Base-by-base conservation (phyloP, 2,888 invertebrate species). In the Celastrina argiolus region DNA sequence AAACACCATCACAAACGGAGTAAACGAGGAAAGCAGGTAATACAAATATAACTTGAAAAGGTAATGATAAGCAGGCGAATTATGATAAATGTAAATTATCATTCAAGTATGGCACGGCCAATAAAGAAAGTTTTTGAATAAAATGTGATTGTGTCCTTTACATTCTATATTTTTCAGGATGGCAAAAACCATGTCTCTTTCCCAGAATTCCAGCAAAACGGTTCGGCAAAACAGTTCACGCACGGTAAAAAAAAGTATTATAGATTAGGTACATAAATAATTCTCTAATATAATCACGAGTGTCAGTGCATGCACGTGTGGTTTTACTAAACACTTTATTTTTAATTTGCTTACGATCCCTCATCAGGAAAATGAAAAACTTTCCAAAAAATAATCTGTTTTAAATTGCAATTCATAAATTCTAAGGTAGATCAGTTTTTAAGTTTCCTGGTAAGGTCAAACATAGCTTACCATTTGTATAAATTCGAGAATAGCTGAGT, bases 141-240 rank as follows among this genome's bases (percentile, higher is more conserved):
- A 10, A 12, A 36, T 31, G 1, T 31, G 5, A 31, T 31, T 3
- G 31, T 31, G 31, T 36, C 8, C 8, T 36, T 12, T 36, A 36
- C 12, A 36, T 36, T 10, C 14, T 12, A 22, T 51, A 51, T 51
- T 66, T 92, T 92, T 70, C 91, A 96, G 95, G 96, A 96, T 84
- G 96, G 96, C 77, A 96, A 96, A 92, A 96, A 96, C 85, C 96
- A 96, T 89, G 97, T 97, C 75, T 96, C 96, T 85, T 97, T 97
- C 91, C 96, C 96, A 63, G 96, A 96, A 91, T 96, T 97, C 87
- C 96, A 96, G 88, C 96, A 96, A 91, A 97, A 97, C 80, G 97
- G 96, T 83, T 94, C 96, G 79, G 95, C 96, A 69, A 97, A 97
- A 92, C 95, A 96, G 86, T 95, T 97, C 92, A 94, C 96, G 84